Conservation (phyloP, 2,888 invertebrate genomes). For the Agrochola circellaris region DNA sequence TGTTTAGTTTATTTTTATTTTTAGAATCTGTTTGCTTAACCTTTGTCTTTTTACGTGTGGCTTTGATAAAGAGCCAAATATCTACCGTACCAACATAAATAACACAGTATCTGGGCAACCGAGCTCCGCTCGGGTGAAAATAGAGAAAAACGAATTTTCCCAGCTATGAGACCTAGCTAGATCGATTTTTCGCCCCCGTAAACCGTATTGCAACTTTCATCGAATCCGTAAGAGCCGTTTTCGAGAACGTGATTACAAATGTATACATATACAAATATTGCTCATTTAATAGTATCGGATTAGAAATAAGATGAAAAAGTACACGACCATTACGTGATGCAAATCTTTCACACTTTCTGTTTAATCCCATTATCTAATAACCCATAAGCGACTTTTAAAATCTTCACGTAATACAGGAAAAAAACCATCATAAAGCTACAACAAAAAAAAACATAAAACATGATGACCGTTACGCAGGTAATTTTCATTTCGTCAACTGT, state of each 20-base stretch:
- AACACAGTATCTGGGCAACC: neutral
- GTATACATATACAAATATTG: too few relatives aligned
- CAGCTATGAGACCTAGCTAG: too few relatives aligned
- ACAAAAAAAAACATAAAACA: neutral
- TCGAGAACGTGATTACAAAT: too few relatives aligned
- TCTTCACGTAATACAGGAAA: constrained; percentile 25
- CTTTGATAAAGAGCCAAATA: neutral
- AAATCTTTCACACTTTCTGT: constrained; percentile 40
- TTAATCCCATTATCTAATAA: constrained; percentile 24
- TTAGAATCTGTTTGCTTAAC: neutral
- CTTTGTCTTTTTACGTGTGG: neutral
- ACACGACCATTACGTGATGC: constrained; percentile 19
- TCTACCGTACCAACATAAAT: neutral
- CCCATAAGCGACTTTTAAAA: constrained; percentile 8
- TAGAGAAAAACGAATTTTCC: too few relatives aligned
- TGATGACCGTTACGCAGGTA: constrained; percentile 24
- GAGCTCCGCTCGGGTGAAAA: too few relatives aligned
- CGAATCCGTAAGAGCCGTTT: too few relatives aligned
- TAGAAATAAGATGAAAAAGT: neutral
- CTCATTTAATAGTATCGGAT: too few relatives aligned
- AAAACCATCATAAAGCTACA: neutral
- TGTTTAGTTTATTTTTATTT: neutral
- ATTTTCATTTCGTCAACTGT: constrained; percentile 47
- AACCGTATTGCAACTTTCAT: too few relatives aligned
- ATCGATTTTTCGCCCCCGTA: too few relatives aligned